Evolutionary conservation across 2,797 vertebrate genomes (phyloP).

Genomic region (Phoeniculus purpureus): DNA sequence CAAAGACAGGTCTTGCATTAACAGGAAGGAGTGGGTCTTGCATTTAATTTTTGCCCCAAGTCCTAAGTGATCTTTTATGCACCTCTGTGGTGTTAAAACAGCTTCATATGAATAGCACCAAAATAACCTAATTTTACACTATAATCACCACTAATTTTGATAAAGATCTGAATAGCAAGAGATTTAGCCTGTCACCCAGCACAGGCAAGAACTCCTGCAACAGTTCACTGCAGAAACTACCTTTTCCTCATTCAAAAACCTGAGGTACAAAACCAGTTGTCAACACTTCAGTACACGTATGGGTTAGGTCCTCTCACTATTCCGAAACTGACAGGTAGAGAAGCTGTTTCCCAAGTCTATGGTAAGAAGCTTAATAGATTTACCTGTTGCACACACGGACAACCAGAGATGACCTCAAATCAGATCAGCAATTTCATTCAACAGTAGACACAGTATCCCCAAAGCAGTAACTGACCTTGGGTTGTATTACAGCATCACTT

Average conservation of each 20-base stretch:
- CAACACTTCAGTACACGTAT: background rate
- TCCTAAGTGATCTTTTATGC: background rate
- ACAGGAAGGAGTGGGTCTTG: accelerated
- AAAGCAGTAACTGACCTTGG: background rate
- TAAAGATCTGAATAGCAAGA: background rate
- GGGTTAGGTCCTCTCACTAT: background rate
- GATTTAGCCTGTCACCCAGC: background rate
- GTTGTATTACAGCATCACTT: background rate
- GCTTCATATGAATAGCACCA: background rate
- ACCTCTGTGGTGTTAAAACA: background rate
- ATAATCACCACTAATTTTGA: background rate
- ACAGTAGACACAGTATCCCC: background rate
- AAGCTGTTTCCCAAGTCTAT: background rate
- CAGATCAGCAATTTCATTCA: background rate
- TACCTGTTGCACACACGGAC: background rate
- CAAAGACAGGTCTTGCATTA: background rate
- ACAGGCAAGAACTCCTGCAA: background rate
- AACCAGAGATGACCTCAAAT: background rate
- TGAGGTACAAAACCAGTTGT: background rate
- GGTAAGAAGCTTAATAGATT: background rate
- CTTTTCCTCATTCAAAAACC: background rate
- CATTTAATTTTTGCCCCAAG: background rate
- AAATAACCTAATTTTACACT: background rate
- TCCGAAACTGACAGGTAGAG: background rate
- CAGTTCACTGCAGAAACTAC: background rate